These are phyloP conservation scores for Callithrix jacchus DNA, from an alignment of 2,113 vertebrate genomes.

Conservation along the genomic window DNA sequence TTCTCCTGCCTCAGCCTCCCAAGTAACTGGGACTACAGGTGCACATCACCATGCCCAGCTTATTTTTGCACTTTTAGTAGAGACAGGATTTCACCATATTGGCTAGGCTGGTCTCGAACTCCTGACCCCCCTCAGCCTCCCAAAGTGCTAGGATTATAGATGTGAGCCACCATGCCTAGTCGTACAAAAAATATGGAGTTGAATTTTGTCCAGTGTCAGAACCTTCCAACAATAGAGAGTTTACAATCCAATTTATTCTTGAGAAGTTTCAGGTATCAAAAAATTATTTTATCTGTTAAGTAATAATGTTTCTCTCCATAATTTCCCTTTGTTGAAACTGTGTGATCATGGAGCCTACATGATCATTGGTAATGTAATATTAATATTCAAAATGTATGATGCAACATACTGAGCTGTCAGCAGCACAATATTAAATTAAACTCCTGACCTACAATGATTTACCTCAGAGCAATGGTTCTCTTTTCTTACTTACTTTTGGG, in stretches of 20 bases:
- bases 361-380: not conserved
- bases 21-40: too few relatives aligned
- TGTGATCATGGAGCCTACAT: slow-evolving; percentile 14
- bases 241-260: not conserved
- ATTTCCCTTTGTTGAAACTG: not conserved
- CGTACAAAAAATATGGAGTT: not conserved
- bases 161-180: too few relatives aligned
- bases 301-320: not conserved
- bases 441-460: not conserved
- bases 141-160: too few relatives aligned
- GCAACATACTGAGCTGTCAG: not conserved
- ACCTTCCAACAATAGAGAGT: not conserved
- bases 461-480: not conserved
- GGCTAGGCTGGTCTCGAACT: too few relatives aligned
- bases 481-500: slow-evolving; percentile 23
- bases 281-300: not conserved
- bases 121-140: too few relatives aligned
- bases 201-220: not conserved
- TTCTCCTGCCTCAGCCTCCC: too few relatives aligned
- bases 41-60: too few relatives aligned
- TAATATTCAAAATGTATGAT: not conserved
- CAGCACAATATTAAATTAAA: not conserved
- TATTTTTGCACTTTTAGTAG: too few relatives aligned
- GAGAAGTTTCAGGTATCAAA: slow-evolving; percentile 21
- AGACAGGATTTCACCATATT: too few relatives aligned